phyloP scores from a whole-genome alignment of 2,113 vertebrate species.

The Seriola rivoliana region DNA sequence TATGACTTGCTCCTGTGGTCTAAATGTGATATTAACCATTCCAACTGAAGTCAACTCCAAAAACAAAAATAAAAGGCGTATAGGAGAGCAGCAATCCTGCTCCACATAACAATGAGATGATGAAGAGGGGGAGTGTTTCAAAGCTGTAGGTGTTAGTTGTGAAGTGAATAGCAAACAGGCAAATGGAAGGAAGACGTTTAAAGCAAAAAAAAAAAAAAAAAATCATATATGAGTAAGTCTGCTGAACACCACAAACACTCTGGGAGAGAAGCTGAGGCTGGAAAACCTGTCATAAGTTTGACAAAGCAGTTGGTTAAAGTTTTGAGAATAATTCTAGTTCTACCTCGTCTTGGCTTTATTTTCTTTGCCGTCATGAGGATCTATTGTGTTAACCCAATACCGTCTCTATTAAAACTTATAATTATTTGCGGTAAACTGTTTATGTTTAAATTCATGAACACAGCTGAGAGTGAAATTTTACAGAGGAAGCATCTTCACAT shows the following conservation, averaged over 20 bases:
- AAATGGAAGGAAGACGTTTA: conserved; percentile 35
- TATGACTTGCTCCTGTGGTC: conserved; percentile 34
- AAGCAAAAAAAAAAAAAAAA: neutral
- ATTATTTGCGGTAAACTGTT: neutral
- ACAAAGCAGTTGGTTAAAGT: conserved; percentile 49
- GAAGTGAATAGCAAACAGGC: conserved; percentile 69
- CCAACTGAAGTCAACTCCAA: conserved; percentile 58
- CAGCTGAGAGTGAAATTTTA: too few species aligned
- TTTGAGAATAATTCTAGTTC: conserved; percentile 22
- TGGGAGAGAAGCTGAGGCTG: conserved; percentile 20
- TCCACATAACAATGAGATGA: conserved; percentile 73
- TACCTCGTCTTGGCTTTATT: conserved; percentile 21
- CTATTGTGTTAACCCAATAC: neutral
- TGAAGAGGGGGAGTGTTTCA: conserved; percentile 65
- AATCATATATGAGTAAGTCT: conserved; percentile 29
- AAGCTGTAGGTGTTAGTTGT: conserved; percentile 60
- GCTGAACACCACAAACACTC: conserved; percentile 48
- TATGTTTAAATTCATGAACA: too few species aligned
- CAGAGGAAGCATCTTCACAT: too few species aligned
- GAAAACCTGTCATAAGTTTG: conserved; percentile 46
- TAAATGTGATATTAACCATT: conserved; percentile 68
- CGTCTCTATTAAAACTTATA: neutral
- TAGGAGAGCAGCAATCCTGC: conserved; percentile 41
- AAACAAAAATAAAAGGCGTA: conserved; percentile 53
- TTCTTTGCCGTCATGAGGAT: conserved; percentile 6